A percentile compares a stretch with the other conserved stretches of the same genome.
These are phyloP conservation scores for Acarapis woodi DNA, from an alignment of 1,140 invertebrate genomes.

Conservation along the genomic window DNA sequence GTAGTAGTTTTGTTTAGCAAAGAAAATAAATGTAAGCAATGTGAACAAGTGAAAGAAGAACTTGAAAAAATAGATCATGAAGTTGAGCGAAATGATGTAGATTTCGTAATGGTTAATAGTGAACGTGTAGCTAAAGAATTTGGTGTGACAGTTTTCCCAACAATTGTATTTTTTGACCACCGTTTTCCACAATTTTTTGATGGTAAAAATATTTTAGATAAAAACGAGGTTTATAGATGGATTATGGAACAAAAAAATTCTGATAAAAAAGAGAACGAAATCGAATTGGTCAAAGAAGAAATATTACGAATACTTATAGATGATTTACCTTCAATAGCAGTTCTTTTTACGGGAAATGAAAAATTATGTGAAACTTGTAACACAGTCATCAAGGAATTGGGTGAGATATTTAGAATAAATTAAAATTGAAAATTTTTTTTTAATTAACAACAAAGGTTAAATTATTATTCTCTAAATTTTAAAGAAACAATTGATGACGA, in stretches of 20 bases:
- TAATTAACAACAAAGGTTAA: too few species aligned
- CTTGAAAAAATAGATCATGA: slow-evolving; percentile 81
- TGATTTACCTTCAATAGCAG: slow-evolving; percentile 62
- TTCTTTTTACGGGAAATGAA: slow-evolving; percentile 48
- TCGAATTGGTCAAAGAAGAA: slow-evolving; percentile 65
- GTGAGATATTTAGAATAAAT: too few species aligned
- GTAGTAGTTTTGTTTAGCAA: slow-evolving; percentile 77
- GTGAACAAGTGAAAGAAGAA: slow-evolving; percentile 57
- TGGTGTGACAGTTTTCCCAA: slow-evolving; percentile 45
- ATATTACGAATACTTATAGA: slow-evolving; percentile 60
- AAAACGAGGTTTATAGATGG: slow-evolving; percentile 64
- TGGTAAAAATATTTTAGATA: slow-evolving; percentile 66
- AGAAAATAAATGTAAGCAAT: slow-evolving; percentile 65
- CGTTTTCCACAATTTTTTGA: slow-evolving; percentile 63
- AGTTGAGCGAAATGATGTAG: slow-evolving; percentile 64
- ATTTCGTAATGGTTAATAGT: slow-evolving; percentile 75
- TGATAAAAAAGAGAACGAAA: slow-evolving; percentile 53
- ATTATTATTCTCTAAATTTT: too few species aligned
- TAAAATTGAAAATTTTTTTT: too few species aligned
- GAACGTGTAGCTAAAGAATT: slow-evolving; percentile 62
- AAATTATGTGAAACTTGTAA: slow-evolving; percentile 37
- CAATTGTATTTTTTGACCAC: slow-evolving; percentile 59
- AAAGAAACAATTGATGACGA: slow-evolving; percentile 84
- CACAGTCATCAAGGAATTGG: slow-evolving; percentile 52
- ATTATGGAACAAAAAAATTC: slow-evolving; percentile 48